These are phyloP conservation scores for Actinostola sp. DNA, from an alignment of 92 coral and sea anemone genomes.

Conservation along the genomic window DNA sequence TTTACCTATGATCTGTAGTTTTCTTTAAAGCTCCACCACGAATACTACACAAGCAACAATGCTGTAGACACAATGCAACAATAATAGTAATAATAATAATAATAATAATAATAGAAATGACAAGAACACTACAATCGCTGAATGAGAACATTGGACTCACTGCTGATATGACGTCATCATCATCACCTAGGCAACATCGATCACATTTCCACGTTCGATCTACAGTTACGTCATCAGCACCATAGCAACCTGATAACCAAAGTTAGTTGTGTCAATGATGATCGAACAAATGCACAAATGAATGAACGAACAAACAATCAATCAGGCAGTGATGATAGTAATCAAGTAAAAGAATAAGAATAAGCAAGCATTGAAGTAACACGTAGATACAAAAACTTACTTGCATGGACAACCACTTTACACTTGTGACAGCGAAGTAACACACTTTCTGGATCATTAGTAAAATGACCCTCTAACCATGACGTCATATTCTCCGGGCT, in stretches of 20 bases:
- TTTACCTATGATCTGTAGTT: conserved; percentile 65
- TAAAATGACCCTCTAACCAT: conserved; percentile 72
- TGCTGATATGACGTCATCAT: conserved; percentile 41
- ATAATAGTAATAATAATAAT: no score
- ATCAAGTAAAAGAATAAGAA: not conserved
- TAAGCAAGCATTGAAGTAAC: not conserved
- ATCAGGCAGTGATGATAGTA: not conserved
- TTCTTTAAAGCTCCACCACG: conserved; percentile 85
- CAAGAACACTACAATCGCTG: no score
- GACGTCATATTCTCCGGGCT: conserved; percentile 88
- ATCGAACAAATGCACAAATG: not conserved
- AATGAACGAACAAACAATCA: not conserved
- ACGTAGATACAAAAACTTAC: conserved; percentile 26
- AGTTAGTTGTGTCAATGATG: not conserved
- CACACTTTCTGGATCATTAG: conserved; percentile 67
- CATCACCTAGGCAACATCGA: conserved; percentile 59
- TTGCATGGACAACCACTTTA: conserved; percentile 70
- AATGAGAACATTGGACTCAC: no score
- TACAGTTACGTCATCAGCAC: conserved; percentile 25
- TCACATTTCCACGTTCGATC: conserved; percentile 65
- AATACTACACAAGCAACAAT: conserved; percentile 67
- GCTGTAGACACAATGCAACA: no score
- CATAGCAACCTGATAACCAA: conserved; percentile 63
- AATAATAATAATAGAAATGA: no score
- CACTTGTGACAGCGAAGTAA: conserved; percentile 67